Evolutionary conservation across 2,113 vertebrate species (phyloP).

Genomic region (Perognathus longimembris): DNA sequence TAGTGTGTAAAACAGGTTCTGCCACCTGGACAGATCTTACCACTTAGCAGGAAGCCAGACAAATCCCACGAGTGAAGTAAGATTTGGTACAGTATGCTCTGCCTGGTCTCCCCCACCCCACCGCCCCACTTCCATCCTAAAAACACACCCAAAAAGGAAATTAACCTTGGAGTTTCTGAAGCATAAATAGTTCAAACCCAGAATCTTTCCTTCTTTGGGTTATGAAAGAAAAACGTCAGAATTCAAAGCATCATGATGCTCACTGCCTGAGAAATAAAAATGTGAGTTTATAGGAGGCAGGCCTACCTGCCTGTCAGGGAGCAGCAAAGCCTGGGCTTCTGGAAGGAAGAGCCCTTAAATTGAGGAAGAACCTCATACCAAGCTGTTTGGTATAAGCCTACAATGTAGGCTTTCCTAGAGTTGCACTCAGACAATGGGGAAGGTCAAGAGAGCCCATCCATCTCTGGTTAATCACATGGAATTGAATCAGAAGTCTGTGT

Average conservation of each 20-base stretch:
- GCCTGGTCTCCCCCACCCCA: neutral
- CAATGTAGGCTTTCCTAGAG: rapidly evolving
- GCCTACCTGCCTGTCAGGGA: neutral
- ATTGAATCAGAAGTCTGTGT: neutral
- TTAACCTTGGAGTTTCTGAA: neutral
- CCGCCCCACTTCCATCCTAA: neutral
- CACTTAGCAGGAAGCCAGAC: neutral
- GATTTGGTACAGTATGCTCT: neutral
- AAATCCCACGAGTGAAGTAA: neutral
- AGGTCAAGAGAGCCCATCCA: neutral
- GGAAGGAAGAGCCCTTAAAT: neutral
- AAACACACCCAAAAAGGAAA: neutral
- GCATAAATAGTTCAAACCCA: neutral
- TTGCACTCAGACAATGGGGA: neutral
- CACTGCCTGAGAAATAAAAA: neutral
- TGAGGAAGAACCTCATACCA: neutral
- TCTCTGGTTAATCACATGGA: neutral
- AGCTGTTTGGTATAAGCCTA: no score
- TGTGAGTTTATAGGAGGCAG: neutral
- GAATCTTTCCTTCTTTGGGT: neutral
- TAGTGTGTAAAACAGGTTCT: neutral
- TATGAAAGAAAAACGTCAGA: neutral
- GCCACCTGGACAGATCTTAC: conserved; percentile 20
- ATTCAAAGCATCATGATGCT: neutral
- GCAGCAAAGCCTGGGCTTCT: neutral